phyloP scores from a whole-genome alignment of 1,140 invertebrate genomes.

The Aphaenogaster rudis region DNA sequence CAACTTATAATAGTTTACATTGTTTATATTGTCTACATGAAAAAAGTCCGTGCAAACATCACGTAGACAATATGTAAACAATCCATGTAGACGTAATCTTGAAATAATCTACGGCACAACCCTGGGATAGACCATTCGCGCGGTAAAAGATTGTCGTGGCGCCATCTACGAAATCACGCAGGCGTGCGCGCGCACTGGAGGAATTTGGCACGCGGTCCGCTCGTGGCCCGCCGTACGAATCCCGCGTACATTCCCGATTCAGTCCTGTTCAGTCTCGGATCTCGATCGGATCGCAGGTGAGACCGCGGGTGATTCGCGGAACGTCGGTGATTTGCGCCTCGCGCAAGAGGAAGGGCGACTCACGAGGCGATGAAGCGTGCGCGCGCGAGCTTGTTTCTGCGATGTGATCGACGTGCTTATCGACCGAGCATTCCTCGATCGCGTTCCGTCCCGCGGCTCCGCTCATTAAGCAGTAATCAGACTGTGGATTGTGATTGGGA shows the following conservation, averaged over 20 bases:
- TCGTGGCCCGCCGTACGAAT: background rate
- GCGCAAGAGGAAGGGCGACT: background rate
- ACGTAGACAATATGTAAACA: no score
- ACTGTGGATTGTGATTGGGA: no score
- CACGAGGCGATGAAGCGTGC: no score
- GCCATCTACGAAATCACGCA: slow-evolving; percentile 14
- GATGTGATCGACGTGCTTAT: slow-evolving; percentile 4
- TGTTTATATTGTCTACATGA: no score
- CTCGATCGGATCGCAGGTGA: background rate
- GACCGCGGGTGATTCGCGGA: background rate
- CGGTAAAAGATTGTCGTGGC: background rate
- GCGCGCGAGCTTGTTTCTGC: no score
- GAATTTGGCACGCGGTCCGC: background rate
- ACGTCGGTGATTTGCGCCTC: background rate
- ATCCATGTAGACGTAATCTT: no score
- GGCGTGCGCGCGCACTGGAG: slow-evolving; percentile 11
- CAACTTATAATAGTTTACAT: no score
- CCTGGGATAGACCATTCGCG: background rate
- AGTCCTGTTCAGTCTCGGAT: background rate
- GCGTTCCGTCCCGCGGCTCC: background rate
- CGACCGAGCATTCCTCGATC: slow-evolving; percentile 33
- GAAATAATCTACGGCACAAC: no score
- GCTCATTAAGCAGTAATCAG: no score
- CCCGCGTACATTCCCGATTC: background rate
- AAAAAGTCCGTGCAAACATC: no score